Base-by-base conservation (phyloP, 1,140 invertebrate species). In the Caenorhabditis remanei region DNA sequence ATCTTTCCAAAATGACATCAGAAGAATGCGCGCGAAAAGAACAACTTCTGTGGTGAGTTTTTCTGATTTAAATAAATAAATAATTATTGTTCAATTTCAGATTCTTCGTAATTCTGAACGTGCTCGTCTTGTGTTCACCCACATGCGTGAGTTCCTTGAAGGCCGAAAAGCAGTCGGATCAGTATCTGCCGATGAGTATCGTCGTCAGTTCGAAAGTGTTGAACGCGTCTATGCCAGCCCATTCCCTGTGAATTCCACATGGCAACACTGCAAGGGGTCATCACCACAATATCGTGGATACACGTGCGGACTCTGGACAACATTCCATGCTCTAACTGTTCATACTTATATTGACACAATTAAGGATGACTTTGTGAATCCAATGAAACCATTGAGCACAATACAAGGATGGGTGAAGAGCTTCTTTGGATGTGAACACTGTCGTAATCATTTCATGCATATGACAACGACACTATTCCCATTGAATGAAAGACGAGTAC, bases 311-410 rank as follows among this genome's bases (percentile, higher is more conserved):
- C 93, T 99, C 19, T 99, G 98, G 98, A 96, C 95, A 53, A 94
- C 98, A 86, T 99, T 99, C 93, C 98, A 99, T 92, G 96, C 95
- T 63, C 93, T 99, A 40, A 97, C 96, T 13, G 96, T 98, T 0
- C 95, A 95, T 92, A 93, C 93, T 32, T 95, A 95, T 71, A 94
- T 95, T 1, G 93, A 94, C 16, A 92, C 93, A 93, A 87, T 90
- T 84, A 87, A 89, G 83, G 90, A 90, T 58, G 83, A 88, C 19
- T 84, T 85, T 2, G 90, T 90, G 19, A 89, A 92, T 58, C 89
- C 91, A 13, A 55, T 92, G 53, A 82, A 89, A 43, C 92, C 91
- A 24, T 79, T 92, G 56, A 89, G 91, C 56, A 86, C 91, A 21
- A 92, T 92, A 67, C 61, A 88, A 83, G 91, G 91, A 67, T 92